Percentiles rank a stretch among this genome's conserved stretches.
These are phyloP conservation scores for Hesperophylax magnus DNA, from an alignment of 1,140 invertebrate species.

Conservation along the genomic window DNA sequence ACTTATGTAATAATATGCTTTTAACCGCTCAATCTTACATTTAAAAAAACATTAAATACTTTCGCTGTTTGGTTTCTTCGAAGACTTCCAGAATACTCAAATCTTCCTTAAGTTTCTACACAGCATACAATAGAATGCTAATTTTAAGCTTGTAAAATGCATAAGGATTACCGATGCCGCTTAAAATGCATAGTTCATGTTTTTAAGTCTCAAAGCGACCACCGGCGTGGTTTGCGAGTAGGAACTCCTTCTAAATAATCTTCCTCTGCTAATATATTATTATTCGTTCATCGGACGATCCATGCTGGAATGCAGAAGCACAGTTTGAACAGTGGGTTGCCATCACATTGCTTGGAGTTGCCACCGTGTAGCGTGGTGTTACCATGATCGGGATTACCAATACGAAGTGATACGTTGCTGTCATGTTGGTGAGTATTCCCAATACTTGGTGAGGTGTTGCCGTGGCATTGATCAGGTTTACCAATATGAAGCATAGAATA, in stretches of 20 bases:
- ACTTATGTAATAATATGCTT: slow-evolving; percentile 14
- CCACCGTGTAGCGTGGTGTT: too few species aligned
- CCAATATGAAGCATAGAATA: too few species aligned
- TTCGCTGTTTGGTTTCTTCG: not conserved
- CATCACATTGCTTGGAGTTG: slow-evolving; percentile 1
- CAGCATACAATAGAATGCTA: slow-evolving; percentile 36
- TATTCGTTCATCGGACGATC: slow-evolving; percentile 12
- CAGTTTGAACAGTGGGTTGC: slow-evolving; percentile 50
- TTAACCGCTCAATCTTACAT: slow-evolving; percentile 14
- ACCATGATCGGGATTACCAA: too few species aligned
- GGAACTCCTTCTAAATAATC: slow-evolving; percentile 3
- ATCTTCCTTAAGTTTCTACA: slow-evolving; percentile 19
- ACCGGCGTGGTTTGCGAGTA: not conserved
- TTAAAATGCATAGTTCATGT: slow-evolving; percentile 21
- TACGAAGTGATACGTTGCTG: too few species aligned
- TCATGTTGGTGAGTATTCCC: too few species aligned
- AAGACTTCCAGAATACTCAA: not conserved
- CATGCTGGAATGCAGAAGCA: slow-evolving; percentile 49
- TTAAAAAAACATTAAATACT: not conserved
- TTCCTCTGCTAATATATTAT: slow-evolving; percentile 40
- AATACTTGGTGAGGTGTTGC: too few species aligned
- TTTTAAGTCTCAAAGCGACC: slow-evolving; percentile 25
- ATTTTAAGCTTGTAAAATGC: slow-evolving; percentile 36
- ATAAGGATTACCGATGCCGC: not conserved
- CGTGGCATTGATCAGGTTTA: too few species aligned